Conservation (phyloP, 2,888 invertebrate genomes). For the Nycteola revayana region DNA sequence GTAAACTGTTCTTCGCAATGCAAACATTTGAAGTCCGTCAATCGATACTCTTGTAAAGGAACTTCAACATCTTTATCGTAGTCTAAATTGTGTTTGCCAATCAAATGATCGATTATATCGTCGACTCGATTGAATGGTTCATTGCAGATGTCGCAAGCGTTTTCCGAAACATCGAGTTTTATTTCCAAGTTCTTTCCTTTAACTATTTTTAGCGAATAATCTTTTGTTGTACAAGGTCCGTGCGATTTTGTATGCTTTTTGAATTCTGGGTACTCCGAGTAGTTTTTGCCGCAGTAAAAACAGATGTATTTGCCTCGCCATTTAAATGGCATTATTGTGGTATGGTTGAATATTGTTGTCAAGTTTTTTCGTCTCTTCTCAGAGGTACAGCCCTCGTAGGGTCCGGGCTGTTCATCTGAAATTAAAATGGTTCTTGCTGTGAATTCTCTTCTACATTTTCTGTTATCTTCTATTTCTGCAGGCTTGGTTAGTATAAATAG, state of each 20-base stretch:
- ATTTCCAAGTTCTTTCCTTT: slow-evolving; percentile 58
- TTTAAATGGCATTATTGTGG: slow-evolving; percentile 67
- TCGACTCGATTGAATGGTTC: slow-evolving; percentile 47
- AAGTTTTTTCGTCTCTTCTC: slow-evolving; percentile 65
- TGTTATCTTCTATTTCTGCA: slow-evolving; percentile 17
- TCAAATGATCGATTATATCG: slow-evolving; percentile 62
- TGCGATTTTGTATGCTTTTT: slow-evolving; percentile 63
- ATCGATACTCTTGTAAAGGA: slow-evolving; percentile 55
- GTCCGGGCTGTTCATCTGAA: slow-evolving; percentile 63
- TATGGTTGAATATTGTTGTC: slow-evolving; percentile 68
- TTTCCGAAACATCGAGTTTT: slow-evolving; percentile 65
- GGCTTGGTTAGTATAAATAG: slow-evolving; percentile 7
- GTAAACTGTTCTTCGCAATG: slow-evolving; percentile 54
- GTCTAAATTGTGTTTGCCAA: slow-evolving; percentile 52
- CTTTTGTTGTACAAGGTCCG: slow-evolving; percentile 49
- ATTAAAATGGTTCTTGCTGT: slow-evolving; percentile 61
- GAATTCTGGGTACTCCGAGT: slow-evolving; percentile 52
- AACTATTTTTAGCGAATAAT: slow-evolving; percentile 50
- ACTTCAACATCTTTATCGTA: slow-evolving; percentile 56
- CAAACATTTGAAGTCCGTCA: slow-evolving; percentile 53
- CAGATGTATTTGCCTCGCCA: slow-evolving; percentile 66
- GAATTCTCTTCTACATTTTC: slow-evolving; percentile 36
- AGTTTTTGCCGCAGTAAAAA: slow-evolving; percentile 62
- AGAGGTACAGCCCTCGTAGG: slow-evolving; percentile 50
- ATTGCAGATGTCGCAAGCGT: slow-evolving; percentile 58